Percentiles rank a stretch among this genome's conserved stretches.
Evolutionary conservation across 1,140 invertebrate species (phyloP).

Genomic region (Eriosoma lanigerum): DNA sequence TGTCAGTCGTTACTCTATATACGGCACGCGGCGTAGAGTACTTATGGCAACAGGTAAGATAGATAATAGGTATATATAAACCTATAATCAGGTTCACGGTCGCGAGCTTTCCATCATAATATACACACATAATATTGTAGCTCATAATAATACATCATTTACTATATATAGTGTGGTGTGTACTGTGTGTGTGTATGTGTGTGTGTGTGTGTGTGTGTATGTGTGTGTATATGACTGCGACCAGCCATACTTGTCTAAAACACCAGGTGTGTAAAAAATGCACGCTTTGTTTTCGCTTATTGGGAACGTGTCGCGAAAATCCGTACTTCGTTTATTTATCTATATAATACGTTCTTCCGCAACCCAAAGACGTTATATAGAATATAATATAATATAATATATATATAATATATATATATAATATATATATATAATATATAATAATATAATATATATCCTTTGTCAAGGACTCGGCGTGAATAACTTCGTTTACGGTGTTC

Average conservation of each 20-base stretch:
- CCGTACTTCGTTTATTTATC: background rate
- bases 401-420: too few species aligned
- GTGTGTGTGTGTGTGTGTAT: background rate
- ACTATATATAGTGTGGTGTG: too few species aligned
- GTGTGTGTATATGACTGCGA: background rate
- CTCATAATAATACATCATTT: too few species aligned
- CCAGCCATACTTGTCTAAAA: too few species aligned
- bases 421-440: too few species aligned
- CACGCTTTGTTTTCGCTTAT: too few species aligned
- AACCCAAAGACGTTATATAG: background rate
- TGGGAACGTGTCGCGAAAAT: background rate
- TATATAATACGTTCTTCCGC: constrained; percentile 11
- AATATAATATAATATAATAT: background rate
- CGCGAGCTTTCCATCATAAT: constrained; percentile 10
- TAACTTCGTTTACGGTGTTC: background rate
- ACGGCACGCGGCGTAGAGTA: background rate
- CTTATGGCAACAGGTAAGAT: too few species aligned
- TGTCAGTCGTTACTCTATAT: background rate
- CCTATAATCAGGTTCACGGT: constrained; percentile 25
- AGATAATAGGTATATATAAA: background rate
- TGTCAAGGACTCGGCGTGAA: background rate
- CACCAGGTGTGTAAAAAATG: too few species aligned
- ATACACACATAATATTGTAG: too few species aligned
- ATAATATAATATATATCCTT: background rate
- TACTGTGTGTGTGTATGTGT: too few species aligned